A percentile compares a stretch with the other conserved stretches of the same genome.
Evolutionary conservation across 2,797 vertebrate genomes (phyloP).

Genomic region (Poeciliopsis gracilis): DNA sequence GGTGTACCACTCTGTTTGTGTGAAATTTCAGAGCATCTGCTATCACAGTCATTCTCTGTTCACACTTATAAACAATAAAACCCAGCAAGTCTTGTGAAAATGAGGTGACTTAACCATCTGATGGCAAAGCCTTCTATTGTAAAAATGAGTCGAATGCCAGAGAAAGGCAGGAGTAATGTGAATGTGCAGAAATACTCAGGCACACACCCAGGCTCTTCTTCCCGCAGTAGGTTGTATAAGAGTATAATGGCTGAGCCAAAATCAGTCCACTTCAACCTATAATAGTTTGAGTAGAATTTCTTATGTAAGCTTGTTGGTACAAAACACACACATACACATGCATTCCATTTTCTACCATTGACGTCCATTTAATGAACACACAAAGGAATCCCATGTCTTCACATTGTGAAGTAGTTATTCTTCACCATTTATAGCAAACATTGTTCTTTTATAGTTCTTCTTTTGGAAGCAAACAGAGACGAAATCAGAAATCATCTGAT

Average conservation of each 20-base stretch:
- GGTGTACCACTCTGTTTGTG: not conserved
- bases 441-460: not conserved
- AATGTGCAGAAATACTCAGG: conserved; percentile 13
- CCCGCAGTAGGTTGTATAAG: conserved; percentile 71
- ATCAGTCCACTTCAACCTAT: conserved; percentile 63
- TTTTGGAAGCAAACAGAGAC: not conserved
- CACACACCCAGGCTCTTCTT: conserved; percentile 34
- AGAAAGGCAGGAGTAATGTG: conserved; percentile 2
- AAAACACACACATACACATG: not conserved
- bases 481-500: too few species aligned
- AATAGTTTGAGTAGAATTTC: conserved; percentile 35
- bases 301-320: conserved; percentile 9
- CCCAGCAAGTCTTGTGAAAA: not conserved
- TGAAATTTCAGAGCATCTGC: not conserved
- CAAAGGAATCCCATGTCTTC: not conserved
- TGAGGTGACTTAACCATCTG: not conserved
- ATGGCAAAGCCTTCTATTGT: not conserved
- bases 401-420: not conserved
- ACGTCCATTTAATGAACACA: not conserved
- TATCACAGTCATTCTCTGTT: not conserved
- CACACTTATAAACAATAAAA: not conserved
- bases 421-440: not conserved
- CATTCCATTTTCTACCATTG: not conserved
- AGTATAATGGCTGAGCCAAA: conserved; percentile 69
- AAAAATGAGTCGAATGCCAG: not conserved